Percentiles rank a stretch among this genome's conserved stretches.
Evolutionary conservation across 2,888 invertebrate genomes (phyloP).

Genomic region (Caenorhabditis angaria): DNA sequence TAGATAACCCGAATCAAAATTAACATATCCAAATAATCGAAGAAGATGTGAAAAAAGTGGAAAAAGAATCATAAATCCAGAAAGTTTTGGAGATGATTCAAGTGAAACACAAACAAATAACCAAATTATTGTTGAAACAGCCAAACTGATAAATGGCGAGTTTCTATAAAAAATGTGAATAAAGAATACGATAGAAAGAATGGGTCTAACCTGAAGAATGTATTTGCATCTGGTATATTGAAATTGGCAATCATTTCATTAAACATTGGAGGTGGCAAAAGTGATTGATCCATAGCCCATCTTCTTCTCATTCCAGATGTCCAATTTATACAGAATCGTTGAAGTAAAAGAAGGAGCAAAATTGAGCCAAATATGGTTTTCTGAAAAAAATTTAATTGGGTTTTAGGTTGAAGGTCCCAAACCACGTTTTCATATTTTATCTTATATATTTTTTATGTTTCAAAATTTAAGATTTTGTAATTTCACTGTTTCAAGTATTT

Average conservation of each 20-base stretch:
- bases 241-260: conserved; percentile 14
- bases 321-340: conserved; percentile 48
- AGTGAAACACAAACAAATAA: neutral
- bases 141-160: neutral
- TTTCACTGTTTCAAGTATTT: too few relatives aligned
- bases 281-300: conserved; percentile 54
- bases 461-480: too few relatives aligned
- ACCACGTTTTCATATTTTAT: too few relatives aligned
- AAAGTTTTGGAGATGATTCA: neutral
- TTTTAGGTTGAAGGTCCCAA: too few relatives aligned
- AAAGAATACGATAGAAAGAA: neutral
- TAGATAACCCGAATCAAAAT: neutral
- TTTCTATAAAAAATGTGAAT: neutral
- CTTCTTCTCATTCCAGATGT: conserved; percentile 47
- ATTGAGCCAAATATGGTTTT: neutral
- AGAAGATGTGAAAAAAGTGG: neutral
- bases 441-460: too few relatives aligned
- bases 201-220: conserved; percentile 9
- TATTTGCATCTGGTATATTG: conserved; percentile 12
- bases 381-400: too few relatives aligned
- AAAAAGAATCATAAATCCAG: neutral
- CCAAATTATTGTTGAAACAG: neutral
- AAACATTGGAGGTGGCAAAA: conserved; percentile 20
- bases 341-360: conserved; percentile 23
- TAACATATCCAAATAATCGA: neutral